Conservation (phyloP, 2,113 vertebrate genomes). For the Ahaetulla prasina region DNA sequence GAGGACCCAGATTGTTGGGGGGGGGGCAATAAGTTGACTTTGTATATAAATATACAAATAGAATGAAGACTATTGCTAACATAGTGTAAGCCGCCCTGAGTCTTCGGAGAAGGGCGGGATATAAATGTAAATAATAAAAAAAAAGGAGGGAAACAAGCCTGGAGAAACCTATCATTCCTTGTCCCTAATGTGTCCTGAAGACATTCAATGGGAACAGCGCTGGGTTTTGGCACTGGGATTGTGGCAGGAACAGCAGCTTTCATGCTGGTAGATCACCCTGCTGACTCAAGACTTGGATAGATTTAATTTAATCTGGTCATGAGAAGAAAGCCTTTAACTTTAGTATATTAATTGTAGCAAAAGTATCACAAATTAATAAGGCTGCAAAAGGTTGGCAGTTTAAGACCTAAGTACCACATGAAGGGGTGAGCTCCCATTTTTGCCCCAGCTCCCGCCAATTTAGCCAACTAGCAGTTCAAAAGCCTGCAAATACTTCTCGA, state of each 20-base stretch:
- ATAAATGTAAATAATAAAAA: no score
- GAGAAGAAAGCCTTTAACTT: not conserved
- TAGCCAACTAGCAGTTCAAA: not conserved
- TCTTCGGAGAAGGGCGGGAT: no score
- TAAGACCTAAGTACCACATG: not conserved
- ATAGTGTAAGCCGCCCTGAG: no score
- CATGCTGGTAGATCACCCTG: not conserved
- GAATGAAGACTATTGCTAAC: no score
- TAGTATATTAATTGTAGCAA: not conserved
- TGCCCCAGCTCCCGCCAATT: not conserved
- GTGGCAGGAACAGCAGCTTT: not conserved
- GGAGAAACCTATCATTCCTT: not conserved
- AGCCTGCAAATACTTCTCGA: not conserved
- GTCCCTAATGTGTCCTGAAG: not conserved
- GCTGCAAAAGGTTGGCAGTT: not conserved
- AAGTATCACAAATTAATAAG: not conserved
- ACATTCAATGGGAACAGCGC: not conserved
- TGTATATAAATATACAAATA: no score
- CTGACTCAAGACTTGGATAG: not conserved
- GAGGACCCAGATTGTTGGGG: no score
- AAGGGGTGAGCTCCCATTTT: not conserved
- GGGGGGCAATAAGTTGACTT: no score
- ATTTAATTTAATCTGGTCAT: not conserved
- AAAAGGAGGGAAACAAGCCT: not conserved
- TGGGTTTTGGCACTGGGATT: not conserved